A percentile compares a stretch with the other conserved stretches of the same genome.
phyloP scores from a whole-genome alignment of 2,888 invertebrate species.

The Lasioglossum villosulum region DNA sequence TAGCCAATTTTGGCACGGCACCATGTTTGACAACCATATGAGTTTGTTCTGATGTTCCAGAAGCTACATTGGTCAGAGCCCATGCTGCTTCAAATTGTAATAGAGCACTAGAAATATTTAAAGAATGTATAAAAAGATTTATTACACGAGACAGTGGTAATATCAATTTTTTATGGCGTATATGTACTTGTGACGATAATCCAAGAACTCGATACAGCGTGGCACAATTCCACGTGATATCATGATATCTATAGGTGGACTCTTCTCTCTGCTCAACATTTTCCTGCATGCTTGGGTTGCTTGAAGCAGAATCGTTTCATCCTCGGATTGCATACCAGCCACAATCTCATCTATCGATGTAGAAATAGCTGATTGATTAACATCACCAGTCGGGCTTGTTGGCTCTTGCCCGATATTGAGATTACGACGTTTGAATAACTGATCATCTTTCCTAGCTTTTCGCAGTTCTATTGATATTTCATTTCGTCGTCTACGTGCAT shows the following conservation, averaged over 20 bases:
- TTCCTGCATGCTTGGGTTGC: slow-evolving; percentile 94
- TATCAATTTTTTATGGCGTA: slow-evolving; percentile 1
- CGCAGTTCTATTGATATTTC: slow-evolving; percentile 96
- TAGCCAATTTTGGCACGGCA: slow-evolving; percentile 93
- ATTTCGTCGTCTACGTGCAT: slow-evolving; percentile 94
- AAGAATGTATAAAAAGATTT: slow-evolving; percentile 18
- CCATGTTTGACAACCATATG: slow-evolving; percentile 93
- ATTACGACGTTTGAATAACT: slow-evolving; percentile 95
- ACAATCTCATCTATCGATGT: slow-evolving; percentile 91
- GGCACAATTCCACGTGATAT: slow-evolving; percentile 94
- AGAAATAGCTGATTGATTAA: slow-evolving; percentile 82
- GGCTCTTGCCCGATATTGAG: slow-evolving; percentile 87
- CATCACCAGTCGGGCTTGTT: slow-evolving; percentile 84
- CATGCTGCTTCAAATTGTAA: slow-evolving; percentile 98
- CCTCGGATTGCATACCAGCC: slow-evolving; percentile 88
- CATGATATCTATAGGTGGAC: slow-evolving; percentile 96
- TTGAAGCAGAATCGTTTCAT: slow-evolving; percentile 87
- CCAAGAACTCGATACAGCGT: slow-evolving; percentile 91
- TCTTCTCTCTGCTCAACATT: slow-evolving; percentile 94
- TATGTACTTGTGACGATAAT: slow-evolving; percentile 89
- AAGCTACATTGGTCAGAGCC: slow-evolving; percentile 99
- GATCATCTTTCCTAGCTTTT: slow-evolving; percentile 97
- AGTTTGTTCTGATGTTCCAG: slow-evolving; percentile 96
- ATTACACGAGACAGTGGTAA: neutral
- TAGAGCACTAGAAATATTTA: slow-evolving; percentile 86